These are phyloP conservation scores for Stenurella melanura DNA, from an alignment of 2,888 invertebrate genomes.

Conservation along the genomic window DNA sequence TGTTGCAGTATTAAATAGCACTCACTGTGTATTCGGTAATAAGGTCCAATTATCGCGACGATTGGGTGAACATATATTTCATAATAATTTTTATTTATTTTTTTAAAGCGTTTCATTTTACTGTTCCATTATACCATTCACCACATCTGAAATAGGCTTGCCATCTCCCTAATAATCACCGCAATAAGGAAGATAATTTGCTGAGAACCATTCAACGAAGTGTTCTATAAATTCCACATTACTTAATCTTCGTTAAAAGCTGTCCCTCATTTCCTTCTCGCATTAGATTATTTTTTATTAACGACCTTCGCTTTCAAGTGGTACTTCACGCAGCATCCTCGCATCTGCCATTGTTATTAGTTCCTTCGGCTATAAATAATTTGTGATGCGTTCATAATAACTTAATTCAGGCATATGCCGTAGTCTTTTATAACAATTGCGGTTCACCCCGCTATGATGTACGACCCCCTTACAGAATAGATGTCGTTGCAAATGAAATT, in stretches of 20 bases:
- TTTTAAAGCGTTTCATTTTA: too few relatives aligned
- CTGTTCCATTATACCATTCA: too few relatives aligned
- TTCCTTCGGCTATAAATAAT: slow-evolving; percentile 58
- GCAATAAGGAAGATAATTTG: slow-evolving; percentile 10
- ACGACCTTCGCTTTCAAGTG: slow-evolving; percentile 37
- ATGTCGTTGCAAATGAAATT: slow-evolving; percentile 63
- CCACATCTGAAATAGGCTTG: not conserved
- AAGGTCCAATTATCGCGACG: too few relatives aligned
- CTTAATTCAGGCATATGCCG: slow-evolving; percentile 65
- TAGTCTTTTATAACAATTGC: slow-evolving; percentile 64
- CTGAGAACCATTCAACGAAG: not conserved
- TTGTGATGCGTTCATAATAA: slow-evolving; percentile 62
- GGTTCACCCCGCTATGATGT: slow-evolving; percentile 59
- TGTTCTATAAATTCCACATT: slow-evolving; percentile 22
- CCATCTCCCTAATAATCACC: not conserved
- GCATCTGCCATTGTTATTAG: slow-evolving; percentile 53
- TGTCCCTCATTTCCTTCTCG: slow-evolving; percentile 38
- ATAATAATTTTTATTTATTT: too few relatives aligned
- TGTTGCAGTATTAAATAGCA: too few relatives aligned
- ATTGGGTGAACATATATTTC: too few relatives aligned
- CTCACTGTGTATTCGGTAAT: too few relatives aligned
- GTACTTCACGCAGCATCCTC: slow-evolving; percentile 34
- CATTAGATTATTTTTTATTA: slow-evolving; percentile 47
- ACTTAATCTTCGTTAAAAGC: slow-evolving; percentile 27
- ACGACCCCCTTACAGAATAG: slow-evolving; percentile 55